Evolutionary conservation across 30 jellyfish, hydroid and myxozoan species (phyloP).

Genomic region (Hydractinia echinata): DNA sequence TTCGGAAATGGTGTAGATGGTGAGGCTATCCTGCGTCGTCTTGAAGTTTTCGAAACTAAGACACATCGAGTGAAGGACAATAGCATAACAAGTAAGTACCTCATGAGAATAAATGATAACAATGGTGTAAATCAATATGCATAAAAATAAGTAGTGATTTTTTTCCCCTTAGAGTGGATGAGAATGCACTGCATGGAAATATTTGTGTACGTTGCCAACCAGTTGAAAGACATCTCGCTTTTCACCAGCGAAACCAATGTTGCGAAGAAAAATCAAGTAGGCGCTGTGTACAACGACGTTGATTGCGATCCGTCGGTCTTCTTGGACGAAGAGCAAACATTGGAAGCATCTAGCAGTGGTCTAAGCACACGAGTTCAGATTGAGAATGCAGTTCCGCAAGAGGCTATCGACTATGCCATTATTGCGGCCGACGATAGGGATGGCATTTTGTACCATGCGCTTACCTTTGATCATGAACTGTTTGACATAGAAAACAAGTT

Average conservation of each 20-base stretch:
- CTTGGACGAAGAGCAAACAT: no score
- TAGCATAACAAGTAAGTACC: constrained; percentile 2
- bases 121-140: no score
- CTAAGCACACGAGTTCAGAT: no score
- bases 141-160: background rate
- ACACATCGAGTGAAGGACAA: background rate
- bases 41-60: background rate
- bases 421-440: no score
- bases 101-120: no score
- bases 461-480: no score
- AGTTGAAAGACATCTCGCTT: constrained; percentile 9
- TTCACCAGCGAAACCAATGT: background rate
- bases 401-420: no score
- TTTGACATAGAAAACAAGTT: no score
- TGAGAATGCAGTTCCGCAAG: no score
- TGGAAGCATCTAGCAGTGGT: no score
- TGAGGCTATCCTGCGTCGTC: background rate
- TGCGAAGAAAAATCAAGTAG: background rate
- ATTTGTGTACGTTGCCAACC: constrained; percentile 4
- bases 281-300: background rate
- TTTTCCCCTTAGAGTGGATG: background rate
- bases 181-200: constrained; percentile 6
- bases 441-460: no score
- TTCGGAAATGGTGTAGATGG: constrained; percentile 12
- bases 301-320: background rate